phyloP scores from a whole-genome alignment of 2,113 vertebrate species.

The Poeciliopsis retropinna region DNA sequence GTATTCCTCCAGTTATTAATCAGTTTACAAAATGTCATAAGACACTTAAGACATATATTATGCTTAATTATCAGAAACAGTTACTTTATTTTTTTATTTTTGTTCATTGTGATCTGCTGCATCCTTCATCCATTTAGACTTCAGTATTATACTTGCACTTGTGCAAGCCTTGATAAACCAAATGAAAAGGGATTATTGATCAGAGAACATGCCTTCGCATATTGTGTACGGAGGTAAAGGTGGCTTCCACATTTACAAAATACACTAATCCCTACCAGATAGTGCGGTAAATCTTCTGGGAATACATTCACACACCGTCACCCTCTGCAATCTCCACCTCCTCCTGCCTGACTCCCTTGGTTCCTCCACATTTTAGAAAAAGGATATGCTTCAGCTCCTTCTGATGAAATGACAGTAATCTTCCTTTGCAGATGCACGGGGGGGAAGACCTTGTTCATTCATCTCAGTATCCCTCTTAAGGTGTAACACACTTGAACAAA shows the following conservation, averaged over 20 bases:
- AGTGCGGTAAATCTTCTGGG: conserved; percentile 45
- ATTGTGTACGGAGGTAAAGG: conserved; percentile 29
- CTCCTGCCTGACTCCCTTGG: conserved; percentile 38
- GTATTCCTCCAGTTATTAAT: not conserved
- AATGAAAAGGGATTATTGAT: conserved; percentile 9
- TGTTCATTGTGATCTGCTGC: not conserved
- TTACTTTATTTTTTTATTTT: not conserved
- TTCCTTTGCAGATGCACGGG: conserved; percentile 56
- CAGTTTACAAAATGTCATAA: not conserved
- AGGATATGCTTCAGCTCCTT: conserved; percentile 55
- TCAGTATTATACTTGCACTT: not conserved
- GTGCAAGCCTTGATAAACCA: conserved; percentile 1
- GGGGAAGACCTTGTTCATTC: conserved; percentile 34
- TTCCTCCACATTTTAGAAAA: conserved; percentile 58
- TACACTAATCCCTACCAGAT: conserved; percentile 49
- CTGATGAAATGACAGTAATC: conserved; percentile 66
- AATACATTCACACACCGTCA: conserved; percentile 50
- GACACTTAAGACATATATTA: not conserved
- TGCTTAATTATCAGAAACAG: not conserved
- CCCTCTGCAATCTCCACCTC: conserved; percentile 35
- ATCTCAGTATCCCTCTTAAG: conserved; percentile 22
- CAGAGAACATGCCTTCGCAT: conserved; percentile 23
- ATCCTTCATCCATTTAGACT: not conserved
- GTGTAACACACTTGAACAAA: conserved; percentile 45
- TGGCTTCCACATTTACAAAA: conserved; percentile 32